A percentile compares a stretch with the other conserved stretches of the same genome.
Evolutionary conservation across 2,113 vertebrate genomes (phyloP).

Genomic region (Boulengeromyrus knoepffleri): DNA sequence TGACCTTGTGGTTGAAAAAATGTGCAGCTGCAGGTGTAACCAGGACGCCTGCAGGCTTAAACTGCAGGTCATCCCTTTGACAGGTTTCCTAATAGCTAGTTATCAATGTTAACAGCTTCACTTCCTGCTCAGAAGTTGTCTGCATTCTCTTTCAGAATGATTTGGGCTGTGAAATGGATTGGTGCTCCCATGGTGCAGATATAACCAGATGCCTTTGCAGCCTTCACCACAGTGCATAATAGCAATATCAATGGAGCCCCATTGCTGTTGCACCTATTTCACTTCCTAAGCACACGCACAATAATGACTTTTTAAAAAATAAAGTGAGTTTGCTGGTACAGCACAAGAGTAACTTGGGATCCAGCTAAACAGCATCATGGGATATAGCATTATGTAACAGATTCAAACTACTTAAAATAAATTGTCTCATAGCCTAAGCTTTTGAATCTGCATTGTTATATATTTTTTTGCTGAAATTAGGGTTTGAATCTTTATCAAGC

Average conservation of each 20-base stretch:
- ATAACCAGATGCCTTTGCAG: neutral
- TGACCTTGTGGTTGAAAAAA: neutral
- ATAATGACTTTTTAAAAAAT: neutral
- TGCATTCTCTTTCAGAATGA: slow-evolving; percentile 24
- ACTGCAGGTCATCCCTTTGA: neutral
- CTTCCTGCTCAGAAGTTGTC: slow-evolving; percentile 34
- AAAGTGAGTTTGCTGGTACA: too few relatives aligned
- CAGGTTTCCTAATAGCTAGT: slow-evolving; percentile 5
- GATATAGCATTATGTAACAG: neutral
- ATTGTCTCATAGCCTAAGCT: neutral
- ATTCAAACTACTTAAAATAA: neutral
- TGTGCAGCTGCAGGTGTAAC: neutral
- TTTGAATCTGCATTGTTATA: neutral
- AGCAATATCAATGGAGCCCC: neutral
- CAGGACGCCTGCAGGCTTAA: neutral
- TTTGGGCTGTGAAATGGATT: slow-evolving; percentile 40
- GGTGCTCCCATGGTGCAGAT: slow-evolving; percentile 15
- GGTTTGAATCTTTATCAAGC: neutral
- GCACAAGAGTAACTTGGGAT: neutral
- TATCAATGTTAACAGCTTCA: neutral
- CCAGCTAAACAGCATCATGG: neutral
- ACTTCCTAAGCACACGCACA: neutral
- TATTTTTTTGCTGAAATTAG: neutral
- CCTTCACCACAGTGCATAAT: neutral
- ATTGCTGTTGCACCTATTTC: slow-evolving; percentile 33